Evolutionary conservation across 2,797 vertebrate species (phyloP).

Genomic region (Siniperca undulata): DNA sequence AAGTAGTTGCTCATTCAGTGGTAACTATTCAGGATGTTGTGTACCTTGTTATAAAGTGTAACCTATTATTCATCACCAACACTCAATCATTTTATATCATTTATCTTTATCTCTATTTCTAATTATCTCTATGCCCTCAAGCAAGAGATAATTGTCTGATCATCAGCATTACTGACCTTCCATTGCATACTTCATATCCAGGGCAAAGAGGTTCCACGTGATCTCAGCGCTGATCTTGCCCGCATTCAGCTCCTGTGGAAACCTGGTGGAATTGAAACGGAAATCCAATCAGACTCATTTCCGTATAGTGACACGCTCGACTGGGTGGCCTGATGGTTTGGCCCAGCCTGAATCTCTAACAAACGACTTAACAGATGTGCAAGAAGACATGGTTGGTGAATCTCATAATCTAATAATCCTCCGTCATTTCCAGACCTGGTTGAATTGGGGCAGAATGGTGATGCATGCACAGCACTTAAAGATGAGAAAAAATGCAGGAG

Average conservation of each 20-base stretch:
- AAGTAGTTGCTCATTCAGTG: background rate
- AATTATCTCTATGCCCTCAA: background rate
- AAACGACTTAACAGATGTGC: slow-evolving; percentile 65
- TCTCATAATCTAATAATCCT: slow-evolving; percentile 66
- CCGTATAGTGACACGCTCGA: slow-evolving; percentile 51
- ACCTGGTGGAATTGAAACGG: slow-evolving; percentile 85
- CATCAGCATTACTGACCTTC: slow-evolving; percentile 90
- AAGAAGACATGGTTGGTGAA: slow-evolving; percentile 51
- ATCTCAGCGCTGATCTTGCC: slow-evolving; percentile 95
- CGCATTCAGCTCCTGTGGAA: slow-evolving; percentile 96
- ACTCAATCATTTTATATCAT: slow-evolving; percentile 11
- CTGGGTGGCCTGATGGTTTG: slow-evolving; percentile 56
- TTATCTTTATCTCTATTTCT: slow-evolving; percentile 4
- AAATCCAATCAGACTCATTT: slow-evolving; percentile 74
- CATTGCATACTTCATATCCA: slow-evolving; percentile 98
- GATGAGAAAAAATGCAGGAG: slow-evolving; percentile 22
- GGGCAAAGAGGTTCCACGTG: slow-evolving; percentile 94
- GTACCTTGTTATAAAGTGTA: background rate
- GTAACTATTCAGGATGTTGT: background rate
- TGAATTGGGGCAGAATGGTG: slow-evolving; percentile 17
- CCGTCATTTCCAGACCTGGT: slow-evolving; percentile 39
- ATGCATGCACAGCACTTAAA: background rate
- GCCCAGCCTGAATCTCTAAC: slow-evolving; percentile 55
- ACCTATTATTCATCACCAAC: slow-evolving; percentile 21
- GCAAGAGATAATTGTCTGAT: slow-evolving; percentile 26